Evolutionary conservation across 2,113 vertebrate genomes (phyloP).

Genomic region (Psilopogon haemacephalus): DNA sequence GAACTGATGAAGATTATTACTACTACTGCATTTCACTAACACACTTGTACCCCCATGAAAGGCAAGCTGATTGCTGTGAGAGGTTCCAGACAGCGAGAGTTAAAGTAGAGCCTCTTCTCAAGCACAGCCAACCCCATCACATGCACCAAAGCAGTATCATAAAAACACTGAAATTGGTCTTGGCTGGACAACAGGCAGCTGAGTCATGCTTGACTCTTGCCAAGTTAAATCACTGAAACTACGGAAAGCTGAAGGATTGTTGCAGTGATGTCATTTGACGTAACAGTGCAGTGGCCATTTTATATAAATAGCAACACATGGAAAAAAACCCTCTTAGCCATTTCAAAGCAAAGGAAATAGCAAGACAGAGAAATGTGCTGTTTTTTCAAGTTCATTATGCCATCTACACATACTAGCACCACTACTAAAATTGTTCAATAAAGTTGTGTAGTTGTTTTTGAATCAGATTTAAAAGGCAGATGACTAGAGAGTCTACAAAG

Average conservation of each 20-base stretch:
- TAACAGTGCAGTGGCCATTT: slow-evolving; percentile 9
- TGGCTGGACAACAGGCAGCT: slow-evolving; percentile 5
- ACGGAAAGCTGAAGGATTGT: not conserved
- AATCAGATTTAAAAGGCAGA: not conserved
- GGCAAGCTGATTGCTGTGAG: not conserved
- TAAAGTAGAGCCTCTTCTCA: not conserved
- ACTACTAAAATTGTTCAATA: not conserved
- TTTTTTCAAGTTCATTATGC: not conserved
- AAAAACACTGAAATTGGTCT: slow-evolving; percentile 5
- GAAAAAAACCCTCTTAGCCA: not conserved
- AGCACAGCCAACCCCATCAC: not conserved
- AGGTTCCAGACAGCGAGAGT: not conserved
- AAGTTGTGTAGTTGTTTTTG: not conserved
- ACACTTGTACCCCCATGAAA: not conserved
- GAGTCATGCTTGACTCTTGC: slow-evolving; percentile 6
- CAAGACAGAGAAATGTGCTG: not conserved
- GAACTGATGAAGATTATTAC: not conserved
- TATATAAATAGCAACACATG: not conserved
- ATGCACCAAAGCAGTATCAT: not conserved
- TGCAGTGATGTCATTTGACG: not conserved
- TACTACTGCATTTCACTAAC: not conserved
- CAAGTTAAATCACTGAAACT: slow-evolving; percentile 3
- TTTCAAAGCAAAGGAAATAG: not conserved
- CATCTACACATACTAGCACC: not conserved
- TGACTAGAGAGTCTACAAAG: not conserved